Percentiles rank a stretch among this genome's conserved stretches.
phyloP scores from a whole-genome alignment of 1,140 invertebrate species.

The Neodiprion fabricii region DNA sequence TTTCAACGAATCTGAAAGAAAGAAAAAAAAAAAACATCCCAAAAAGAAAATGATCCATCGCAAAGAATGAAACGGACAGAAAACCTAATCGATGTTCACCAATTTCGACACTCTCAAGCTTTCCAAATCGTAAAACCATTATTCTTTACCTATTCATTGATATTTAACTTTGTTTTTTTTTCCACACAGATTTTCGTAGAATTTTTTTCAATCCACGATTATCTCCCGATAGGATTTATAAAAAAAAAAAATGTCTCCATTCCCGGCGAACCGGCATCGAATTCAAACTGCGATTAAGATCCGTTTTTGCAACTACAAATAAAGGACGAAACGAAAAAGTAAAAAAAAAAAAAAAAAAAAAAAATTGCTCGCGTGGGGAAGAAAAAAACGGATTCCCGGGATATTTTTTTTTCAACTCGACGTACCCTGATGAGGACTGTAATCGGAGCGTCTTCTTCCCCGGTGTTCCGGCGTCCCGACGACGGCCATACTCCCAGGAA shows the following conservation, averaged over 20 bases:
- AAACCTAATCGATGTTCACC: too few species aligned
- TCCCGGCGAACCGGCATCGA: neutral
- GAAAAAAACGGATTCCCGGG: neutral
- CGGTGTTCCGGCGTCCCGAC: constrained; percentile 44
- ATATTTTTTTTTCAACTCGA: constrained; percentile 19
- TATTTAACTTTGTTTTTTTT: neutral
- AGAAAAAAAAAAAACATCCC: too few species aligned
- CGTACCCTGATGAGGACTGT: constrained; percentile 51
- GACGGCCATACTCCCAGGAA: constrained; percentile 37
- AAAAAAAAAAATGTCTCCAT: neutral
- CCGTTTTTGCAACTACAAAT: neutral
- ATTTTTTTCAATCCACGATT: too few species aligned
- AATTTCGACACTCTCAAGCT: neutral
- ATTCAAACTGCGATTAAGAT: neutral
- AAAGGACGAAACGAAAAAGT: too few species aligned
- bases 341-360: constrained; percentile 20
- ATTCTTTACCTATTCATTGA: neutral
- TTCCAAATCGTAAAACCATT: neutral
- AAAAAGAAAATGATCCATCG: too few species aligned
- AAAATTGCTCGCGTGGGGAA: neutral
- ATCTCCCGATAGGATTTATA: too few species aligned
- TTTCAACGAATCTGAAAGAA: too few species aligned
- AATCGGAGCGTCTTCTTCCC: constrained; percentile 45
- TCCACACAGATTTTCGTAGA: neutral
- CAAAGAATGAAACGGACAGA: too few species aligned